Conservation (phyloP, 2,797 vertebrate genomes). For the Hylomyscus alleni region DNA sequence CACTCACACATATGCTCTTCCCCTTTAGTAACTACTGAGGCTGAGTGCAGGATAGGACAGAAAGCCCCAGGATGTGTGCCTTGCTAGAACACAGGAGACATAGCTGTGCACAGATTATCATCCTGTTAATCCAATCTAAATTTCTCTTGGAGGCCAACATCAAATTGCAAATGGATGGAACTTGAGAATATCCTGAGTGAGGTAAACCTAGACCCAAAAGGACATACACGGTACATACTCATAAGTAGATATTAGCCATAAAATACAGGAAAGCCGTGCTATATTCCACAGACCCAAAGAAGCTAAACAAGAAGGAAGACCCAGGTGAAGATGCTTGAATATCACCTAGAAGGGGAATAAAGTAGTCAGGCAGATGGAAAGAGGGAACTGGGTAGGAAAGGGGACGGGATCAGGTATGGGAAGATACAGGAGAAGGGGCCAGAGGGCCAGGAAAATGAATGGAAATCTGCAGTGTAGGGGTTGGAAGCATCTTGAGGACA, state of each 20-base stretch:
- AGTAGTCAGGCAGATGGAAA: not conserved
- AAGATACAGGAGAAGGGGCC: not conserved
- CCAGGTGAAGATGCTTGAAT: not conserved
- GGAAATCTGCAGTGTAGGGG: not conserved
- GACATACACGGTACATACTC: not conserved
- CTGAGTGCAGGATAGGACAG: not conserved
- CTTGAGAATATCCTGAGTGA: not conserved
- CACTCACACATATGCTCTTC: not conserved
- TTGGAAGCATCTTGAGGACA: not conserved
- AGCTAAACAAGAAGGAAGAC: not conserved
- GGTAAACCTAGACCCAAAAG: not conserved
- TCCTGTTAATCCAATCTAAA: slow-evolving; percentile 20
- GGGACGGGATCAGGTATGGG: not conserved
- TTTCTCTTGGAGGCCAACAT: not conserved
- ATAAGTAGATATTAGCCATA: not conserved
- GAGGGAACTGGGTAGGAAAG: not conserved
- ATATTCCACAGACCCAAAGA: not conserved
- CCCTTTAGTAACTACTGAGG: not conserved
- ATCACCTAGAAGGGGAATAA: not conserved
- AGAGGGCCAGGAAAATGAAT: not conserved
- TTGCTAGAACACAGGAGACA: not conserved
- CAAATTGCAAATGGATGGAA: not conserved
- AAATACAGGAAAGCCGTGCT: not conserved
- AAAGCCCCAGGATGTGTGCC: not conserved
- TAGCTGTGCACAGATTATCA: not conserved